Percentiles rank a stretch among this genome's conserved stretches.
Conservation (phyloP, 2,888 invertebrate genomes). For the Amblyjoppa proteus region DNA sequence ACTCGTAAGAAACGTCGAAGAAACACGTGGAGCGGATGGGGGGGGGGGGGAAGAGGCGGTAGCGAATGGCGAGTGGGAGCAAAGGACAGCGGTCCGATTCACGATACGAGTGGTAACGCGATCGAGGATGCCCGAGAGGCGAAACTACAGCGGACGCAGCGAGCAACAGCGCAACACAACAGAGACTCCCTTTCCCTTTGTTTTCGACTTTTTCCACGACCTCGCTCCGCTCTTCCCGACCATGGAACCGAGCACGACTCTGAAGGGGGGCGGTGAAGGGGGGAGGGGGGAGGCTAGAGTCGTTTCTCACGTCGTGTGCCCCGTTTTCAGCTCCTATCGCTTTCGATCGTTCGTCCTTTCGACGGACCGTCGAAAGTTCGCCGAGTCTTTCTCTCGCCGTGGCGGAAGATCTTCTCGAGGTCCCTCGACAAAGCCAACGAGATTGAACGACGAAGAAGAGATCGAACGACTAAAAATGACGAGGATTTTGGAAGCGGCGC, state of each 20-base stretch:
- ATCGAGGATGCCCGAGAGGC: constrained; percentile 24
- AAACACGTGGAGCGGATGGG: neutral
- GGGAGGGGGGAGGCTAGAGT: constrained; percentile 24
- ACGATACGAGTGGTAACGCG: constrained; percentile 15
- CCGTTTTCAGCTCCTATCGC: constrained; percentile 63
- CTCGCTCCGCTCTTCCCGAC: constrained; percentile 53
- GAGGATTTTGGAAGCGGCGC: neutral
- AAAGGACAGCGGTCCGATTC: constrained; percentile 26
- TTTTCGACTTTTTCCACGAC: constrained; percentile 42
- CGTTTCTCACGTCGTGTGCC: constrained; percentile 70
- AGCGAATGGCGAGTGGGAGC: neutral
- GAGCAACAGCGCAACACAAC: constrained; percentile 24
- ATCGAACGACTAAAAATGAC: neutral
- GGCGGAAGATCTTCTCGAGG: neutral
- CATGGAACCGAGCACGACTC: constrained; percentile 32
- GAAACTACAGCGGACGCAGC: neutral
- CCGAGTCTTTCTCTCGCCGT: constrained; percentile 64
- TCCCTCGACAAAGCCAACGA: neutral
- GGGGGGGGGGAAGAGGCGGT: neutral
- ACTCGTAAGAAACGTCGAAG: neutral
- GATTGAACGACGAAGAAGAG: neutral
- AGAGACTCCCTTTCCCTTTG: constrained; percentile 54
- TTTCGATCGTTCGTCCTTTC: constrained; percentile 69
- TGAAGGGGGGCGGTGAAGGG: constrained; percentile 14
- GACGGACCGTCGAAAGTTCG: constrained; percentile 69